Conservation (phyloP, 1,140 invertebrate genomes). For the Schlechtendalia chinensis region DNA sequence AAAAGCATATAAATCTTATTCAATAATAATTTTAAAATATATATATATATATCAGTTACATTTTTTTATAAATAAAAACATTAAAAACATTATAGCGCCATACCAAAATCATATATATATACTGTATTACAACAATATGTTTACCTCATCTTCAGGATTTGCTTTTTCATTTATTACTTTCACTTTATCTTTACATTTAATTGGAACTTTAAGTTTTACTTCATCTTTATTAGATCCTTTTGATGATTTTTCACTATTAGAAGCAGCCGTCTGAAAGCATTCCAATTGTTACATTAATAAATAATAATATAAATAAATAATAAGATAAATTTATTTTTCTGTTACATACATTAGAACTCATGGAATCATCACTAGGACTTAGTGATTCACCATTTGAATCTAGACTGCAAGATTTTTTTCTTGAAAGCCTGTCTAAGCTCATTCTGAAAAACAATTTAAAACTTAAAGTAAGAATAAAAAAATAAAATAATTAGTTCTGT, state of each 20-base stretch:
- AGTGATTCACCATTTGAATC: slow-evolving; percentile 33
- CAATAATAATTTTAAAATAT: not conserved
- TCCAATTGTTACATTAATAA: not conserved
- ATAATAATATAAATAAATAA: not conserved
- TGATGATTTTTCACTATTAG: slow-evolving; percentile 32
- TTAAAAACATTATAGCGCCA: too few species aligned
- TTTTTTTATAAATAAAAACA: not conserved
- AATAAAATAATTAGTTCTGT: not conserved
- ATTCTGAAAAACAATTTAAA: slow-evolving; percentile 22
- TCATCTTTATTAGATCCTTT: slow-evolving; percentile 41
- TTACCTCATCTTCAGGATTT: slow-evolving; percentile 39
- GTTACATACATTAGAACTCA: slow-evolving; percentile 44
- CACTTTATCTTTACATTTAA: slow-evolving; percentile 42
- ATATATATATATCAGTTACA: not conserved
- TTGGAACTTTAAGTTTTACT: slow-evolving; percentile 22
- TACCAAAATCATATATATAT: not conserved
- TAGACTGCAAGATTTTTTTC: slow-evolving; percentile 40
- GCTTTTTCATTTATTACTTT: slow-evolving; percentile 42
- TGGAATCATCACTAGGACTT: slow-evolving; percentile 31
- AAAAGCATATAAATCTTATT: not conserved
- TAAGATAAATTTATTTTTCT: not conserved
- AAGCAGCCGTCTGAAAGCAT: not conserved
- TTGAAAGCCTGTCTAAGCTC: slow-evolving; percentile 40
- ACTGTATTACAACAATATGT: slow-evolving; percentile 3
- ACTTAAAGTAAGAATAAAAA: not conserved